phyloP scores from a whole-genome alignment of 2,113 vertebrate species.

The Nettapus auritus region DNA sequence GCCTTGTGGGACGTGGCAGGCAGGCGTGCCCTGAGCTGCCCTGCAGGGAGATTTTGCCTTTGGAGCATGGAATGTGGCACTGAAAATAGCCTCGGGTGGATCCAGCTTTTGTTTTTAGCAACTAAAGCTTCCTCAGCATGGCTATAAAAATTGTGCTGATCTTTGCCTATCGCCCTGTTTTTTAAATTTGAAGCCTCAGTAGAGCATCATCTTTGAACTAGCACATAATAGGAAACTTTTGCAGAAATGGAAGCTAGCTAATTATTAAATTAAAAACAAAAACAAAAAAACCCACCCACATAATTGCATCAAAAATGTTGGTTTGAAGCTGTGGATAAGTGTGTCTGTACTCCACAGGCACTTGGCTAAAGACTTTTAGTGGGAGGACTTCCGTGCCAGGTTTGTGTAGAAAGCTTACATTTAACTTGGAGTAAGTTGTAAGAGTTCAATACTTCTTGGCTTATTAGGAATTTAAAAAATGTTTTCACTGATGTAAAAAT shows the following conservation, averaged over 20 bases:
- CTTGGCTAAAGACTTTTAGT: background rate
- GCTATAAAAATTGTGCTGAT: slow-evolving; percentile 15
- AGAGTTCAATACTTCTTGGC: background rate
- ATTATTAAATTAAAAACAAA: background rate
- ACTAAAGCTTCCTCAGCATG: slow-evolving; percentile 10
- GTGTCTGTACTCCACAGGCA: background rate
- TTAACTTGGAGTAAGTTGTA: background rate
- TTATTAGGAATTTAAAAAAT: background rate
- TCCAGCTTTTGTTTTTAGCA: slow-evolving; percentile 61
- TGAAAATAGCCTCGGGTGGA: slow-evolving; percentile 55
- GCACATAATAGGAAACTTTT: background rate
- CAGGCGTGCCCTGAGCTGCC: slow-evolving; percentile 9
- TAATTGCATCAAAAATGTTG: background rate
- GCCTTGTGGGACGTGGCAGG: background rate
- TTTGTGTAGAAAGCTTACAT: background rate
- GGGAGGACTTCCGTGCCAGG: background rate
- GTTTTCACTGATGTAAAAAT: background rate
- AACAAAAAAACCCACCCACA: too few relatives aligned
- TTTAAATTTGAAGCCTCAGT: background rate
- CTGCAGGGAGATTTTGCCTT: slow-evolving; percentile 44
- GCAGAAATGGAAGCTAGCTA: background rate
- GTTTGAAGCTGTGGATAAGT: background rate
- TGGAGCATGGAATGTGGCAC: slow-evolving; percentile 32
- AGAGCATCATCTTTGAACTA: background rate
- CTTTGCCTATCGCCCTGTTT: slow-evolving; percentile 39